Conservation (phyloP, 2,888 invertebrate genomes). For the Loripinus fragilis region DNA sequence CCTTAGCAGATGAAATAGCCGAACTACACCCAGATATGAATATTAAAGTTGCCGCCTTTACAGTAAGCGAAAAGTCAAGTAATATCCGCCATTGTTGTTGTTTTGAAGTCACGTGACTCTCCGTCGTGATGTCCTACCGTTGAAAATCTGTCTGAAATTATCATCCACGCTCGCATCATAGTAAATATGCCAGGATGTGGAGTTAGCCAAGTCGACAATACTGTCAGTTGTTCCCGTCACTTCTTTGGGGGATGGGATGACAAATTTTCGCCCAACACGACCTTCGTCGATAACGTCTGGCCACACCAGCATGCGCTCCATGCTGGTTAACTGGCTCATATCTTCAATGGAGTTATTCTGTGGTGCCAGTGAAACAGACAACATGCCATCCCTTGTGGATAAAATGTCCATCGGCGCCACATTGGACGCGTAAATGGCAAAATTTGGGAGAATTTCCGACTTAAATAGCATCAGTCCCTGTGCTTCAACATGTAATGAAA, state of each 20-base stretch:
- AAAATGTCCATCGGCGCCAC: conserved; percentile 28
- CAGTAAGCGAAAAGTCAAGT: no score
- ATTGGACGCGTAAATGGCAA: conserved; percentile 17
- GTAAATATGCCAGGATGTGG: background rate
- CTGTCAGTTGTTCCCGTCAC: background rate
- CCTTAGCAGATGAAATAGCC: no score
- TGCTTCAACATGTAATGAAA: conserved; percentile 21
- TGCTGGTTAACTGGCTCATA: conserved; percentile 9
- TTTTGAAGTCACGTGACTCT: no score
- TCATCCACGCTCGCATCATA: background rate
- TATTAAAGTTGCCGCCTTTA: no score
- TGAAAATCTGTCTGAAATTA: background rate
- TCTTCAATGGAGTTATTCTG: background rate
- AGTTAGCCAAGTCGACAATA: background rate
- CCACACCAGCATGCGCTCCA: background rate
- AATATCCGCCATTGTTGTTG: no score
- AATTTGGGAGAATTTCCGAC: conserved; percentile 36
- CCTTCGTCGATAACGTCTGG: background rate
- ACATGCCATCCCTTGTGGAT: conserved; percentile 25
- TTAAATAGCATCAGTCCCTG: conserved; percentile 44
- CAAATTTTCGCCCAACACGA: background rate
- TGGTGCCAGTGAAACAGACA: conserved; percentile 25
- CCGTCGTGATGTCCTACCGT: no score
- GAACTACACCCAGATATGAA: no score
- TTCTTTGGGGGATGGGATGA: background rate